phyloP scores from a whole-genome alignment of 2,797 vertebrate species.

The Alectoris magna region DNA sequence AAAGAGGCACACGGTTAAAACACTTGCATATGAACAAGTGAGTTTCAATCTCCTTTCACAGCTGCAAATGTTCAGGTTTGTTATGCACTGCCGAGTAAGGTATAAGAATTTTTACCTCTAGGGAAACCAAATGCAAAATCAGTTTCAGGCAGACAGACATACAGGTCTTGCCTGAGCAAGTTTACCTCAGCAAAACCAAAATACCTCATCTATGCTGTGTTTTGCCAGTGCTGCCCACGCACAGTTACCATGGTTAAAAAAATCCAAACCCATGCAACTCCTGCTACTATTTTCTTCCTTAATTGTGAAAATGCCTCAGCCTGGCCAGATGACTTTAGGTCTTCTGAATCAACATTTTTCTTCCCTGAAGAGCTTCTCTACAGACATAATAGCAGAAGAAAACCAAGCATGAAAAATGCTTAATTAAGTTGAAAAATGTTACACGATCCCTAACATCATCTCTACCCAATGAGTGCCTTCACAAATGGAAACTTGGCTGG shows the following conservation, averaged over 20 bases:
- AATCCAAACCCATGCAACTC: not conserved
- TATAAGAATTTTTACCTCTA: not conserved
- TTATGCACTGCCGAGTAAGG: not conserved
- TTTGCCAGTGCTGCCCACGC: slow-evolving; percentile 36
- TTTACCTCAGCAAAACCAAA: slow-evolving; percentile 30
- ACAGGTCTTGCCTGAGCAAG: slow-evolving; percentile 45
- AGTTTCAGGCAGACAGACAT: not conserved
- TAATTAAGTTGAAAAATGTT: not conserved
- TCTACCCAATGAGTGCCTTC: not conserved
- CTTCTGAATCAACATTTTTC: not conserved
- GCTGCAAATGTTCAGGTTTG: not conserved
- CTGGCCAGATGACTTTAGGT: not conserved
- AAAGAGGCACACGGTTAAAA: not conserved
- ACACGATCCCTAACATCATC: not conserved
- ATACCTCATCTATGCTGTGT: not conserved
- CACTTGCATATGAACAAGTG: not conserved
- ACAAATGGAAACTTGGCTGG: not conserved
- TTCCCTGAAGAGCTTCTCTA: not conserved
- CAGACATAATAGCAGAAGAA: not conserved
- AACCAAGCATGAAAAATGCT: not conserved
- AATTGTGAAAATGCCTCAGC: not conserved
- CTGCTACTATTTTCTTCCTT: slow-evolving; percentile 11
- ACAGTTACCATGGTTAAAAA: slow-evolving; percentile 1
- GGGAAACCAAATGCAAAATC: slow-evolving; percentile 19
- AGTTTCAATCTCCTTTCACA: not conserved